These are phyloP conservation scores for Cerastis leucographa DNA, from an alignment of 2,888 invertebrate genomes.

Conservation along the genomic window DNA sequence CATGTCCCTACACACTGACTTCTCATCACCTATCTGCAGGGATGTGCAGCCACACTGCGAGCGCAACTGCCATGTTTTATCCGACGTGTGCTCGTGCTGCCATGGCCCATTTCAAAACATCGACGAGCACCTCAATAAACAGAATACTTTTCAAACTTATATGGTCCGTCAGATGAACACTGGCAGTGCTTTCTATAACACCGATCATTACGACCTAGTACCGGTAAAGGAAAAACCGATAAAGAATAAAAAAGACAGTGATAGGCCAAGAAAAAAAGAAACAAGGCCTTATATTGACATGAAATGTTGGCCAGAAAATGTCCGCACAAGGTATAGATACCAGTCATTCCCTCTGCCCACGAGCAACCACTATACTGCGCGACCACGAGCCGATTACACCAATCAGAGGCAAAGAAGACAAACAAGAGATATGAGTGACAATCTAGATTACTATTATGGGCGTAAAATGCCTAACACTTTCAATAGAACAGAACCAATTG, in stretches of 20 bases:
- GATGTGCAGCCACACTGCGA: conserved; percentile 64
- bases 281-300: conserved; percentile 59
- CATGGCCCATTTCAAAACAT: conserved; percentile 79
- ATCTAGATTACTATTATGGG: conserved; percentile 23
- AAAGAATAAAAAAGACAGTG: conserved; percentile 68
- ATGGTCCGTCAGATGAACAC: conserved; percentile 58
- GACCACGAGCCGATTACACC: conserved; percentile 35
- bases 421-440: conserved; percentile 20
- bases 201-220: conserved; percentile 81
- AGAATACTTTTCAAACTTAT: conserved; percentile 50
- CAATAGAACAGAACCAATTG: conserved; percentile 45
- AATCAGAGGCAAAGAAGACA: background rate
- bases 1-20: conserved; percentile 75
- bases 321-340: conserved; percentile 63
- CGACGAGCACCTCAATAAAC: conserved; percentile 72
- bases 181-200: conserved; percentile 77
- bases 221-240: conserved; percentile 82
- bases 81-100: conserved; percentile 82
- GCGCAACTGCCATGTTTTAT: conserved; percentile 57
- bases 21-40: conserved; percentile 81
- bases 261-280: conserved; percentile 67
- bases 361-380: conserved; percentile 62
- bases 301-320: conserved; percentile 71
- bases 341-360: conserved; percentile 37
- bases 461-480: conserved; percentile 47